Conservation (phyloP, 2,797 vertebrate species). For the Petrocephalus schoutedeni region DNA sequence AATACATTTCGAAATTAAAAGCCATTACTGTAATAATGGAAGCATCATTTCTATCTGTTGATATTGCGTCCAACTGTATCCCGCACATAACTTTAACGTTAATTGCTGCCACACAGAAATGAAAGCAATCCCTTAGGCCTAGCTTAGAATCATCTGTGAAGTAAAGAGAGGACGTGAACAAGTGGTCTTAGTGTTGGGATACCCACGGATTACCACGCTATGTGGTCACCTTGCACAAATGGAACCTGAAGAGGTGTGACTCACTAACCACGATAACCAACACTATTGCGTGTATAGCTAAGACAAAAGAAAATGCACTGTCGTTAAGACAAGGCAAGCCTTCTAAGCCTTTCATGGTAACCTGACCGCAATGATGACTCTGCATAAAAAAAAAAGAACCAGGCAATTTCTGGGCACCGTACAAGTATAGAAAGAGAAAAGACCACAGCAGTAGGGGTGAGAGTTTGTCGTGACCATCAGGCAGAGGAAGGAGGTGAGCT, state of each 20-base stretch:
- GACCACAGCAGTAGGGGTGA: background rate
- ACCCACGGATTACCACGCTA: background rate
- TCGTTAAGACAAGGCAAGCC: background rate
- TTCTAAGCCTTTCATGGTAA: conserved; percentile 11
- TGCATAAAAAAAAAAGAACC: background rate
- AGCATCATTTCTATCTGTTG: background rate
- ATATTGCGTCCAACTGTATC: background rate
- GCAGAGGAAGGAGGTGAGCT: background rate
- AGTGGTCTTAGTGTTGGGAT: background rate
- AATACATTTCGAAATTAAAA: background rate
- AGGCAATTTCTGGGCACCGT: background rate
- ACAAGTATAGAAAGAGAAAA: conserved; percentile 18
- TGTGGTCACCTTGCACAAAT: background rate
- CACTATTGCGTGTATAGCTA: background rate
- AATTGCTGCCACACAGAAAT: background rate
- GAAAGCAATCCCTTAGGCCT: background rate
- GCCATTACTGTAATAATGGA: background rate
- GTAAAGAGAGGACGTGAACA: conserved; percentile 5
- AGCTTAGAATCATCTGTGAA: background rate
- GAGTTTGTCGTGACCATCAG: background rate
- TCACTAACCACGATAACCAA: background rate
- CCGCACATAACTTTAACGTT: background rate
- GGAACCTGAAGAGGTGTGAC: background rate
- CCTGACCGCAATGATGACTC: background rate
- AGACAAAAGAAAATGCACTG: background rate